phyloP scores from a whole-genome alignment of 2,797 vertebrate species.

The Enteromius fasciolatus region DNA sequence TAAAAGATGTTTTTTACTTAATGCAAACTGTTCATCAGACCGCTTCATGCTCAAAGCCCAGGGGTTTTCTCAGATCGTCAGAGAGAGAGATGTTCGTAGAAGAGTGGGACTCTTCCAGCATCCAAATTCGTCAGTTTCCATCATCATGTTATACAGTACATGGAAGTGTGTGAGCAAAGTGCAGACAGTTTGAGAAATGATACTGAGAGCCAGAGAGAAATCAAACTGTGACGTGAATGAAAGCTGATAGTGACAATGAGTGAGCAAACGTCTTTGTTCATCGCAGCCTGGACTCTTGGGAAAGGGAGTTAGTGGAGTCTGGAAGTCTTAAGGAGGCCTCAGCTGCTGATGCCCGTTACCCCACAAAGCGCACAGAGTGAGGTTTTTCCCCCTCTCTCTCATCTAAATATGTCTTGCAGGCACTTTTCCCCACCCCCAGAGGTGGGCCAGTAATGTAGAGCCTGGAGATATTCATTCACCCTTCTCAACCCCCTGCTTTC shows the following conservation, averaged over 20 bases:
- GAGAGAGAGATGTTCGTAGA: not conserved
- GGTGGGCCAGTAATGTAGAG: conserved; percentile 65
- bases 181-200: conserved; percentile 18
- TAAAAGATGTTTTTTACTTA: not conserved
- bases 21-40: not conserved
- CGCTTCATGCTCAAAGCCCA: not conserved
- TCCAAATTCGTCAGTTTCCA: conserved; percentile 1
- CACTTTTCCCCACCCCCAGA: conserved; percentile 60
- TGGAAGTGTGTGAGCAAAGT: not conserved
- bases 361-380: conserved; percentile 69
- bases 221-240: conserved; percentile 33
- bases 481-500: conserved; percentile 26
- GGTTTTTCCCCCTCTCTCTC: conserved; percentile 69
- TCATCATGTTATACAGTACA: not conserved
- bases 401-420: conserved; percentile 76
- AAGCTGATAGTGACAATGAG: conserved; percentile 27
- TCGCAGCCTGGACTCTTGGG: conserved; percentile 26
- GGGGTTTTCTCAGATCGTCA: not conserved
- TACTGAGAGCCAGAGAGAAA: conserved; percentile 32
- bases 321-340: conserved; percentile 60
- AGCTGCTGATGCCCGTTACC: conserved; percentile 77
- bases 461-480: conserved; percentile 67
- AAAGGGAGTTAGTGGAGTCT: conserved; percentile 38
- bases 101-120: conserved; percentile 1
- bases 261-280: conserved; percentile 38